Conservation (phyloP, 2,113 vertebrate species). For the Apistogramma diplotaenia region DNA sequence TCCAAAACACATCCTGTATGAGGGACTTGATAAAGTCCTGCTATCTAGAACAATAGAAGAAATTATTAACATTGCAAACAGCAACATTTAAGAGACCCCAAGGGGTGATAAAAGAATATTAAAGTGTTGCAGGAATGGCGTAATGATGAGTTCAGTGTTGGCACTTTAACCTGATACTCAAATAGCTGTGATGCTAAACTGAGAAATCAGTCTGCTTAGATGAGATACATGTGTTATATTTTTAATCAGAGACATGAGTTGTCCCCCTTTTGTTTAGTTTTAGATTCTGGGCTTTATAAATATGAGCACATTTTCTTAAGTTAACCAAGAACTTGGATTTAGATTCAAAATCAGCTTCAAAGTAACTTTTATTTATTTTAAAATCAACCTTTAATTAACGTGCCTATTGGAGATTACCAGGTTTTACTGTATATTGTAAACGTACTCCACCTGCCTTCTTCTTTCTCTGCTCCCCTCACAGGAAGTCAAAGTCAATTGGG, state of each 20-base stretch:
- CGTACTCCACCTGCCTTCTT: slow-evolving; percentile 53
- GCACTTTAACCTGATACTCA: neutral
- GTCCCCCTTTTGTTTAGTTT: neutral
- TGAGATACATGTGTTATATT: neutral
- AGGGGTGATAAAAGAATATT: slow-evolving; percentile 6
- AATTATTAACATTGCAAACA: neutral
- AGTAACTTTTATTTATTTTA: rapidly evolving
- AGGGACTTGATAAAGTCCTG: neutral
- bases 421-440: slow-evolving; percentile 49
- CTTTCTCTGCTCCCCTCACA: slow-evolving; percentile 64
- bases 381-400: neutral
- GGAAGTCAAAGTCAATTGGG: slow-evolving; percentile 99
- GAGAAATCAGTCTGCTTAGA: neutral
- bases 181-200: neutral
- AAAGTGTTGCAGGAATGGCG: neutral
- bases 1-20: neutral
- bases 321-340: neutral
- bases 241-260: neutral
- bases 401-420: neutral
- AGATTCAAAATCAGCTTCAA: neutral
- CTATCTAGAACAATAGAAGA: neutral
- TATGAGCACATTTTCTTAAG: neutral
- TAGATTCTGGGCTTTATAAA: neutral
- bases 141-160: neutral
- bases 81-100: neutral